Evolutionary conservation across 2,113 vertebrate species (phyloP), one percentile per base, ranked within the genome.

Genomic region (Lates calcarifer): DNA sequence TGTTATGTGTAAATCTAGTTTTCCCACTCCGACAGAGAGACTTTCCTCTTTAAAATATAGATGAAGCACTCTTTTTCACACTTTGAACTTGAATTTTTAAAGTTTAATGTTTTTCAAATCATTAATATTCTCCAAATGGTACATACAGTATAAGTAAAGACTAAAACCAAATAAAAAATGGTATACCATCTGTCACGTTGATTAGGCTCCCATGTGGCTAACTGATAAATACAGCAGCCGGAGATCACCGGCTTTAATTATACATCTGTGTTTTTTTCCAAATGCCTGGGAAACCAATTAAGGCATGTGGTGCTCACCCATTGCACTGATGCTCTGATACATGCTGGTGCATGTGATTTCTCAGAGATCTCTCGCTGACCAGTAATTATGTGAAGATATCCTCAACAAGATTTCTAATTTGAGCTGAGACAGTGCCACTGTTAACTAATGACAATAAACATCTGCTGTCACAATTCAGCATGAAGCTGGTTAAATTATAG

Each of bases 271-370:
- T 82, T 79, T 63, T 64, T 35, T 17, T 13, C 17, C 67, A 31
- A 75, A 49, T 75, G 82, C 63, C 63, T 80, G 20, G 43, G 69
- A 87, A 88, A 80, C 79, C 73, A 90, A 89, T 89, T 89, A 87
- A 76, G 18, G 62, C 74, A 9, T 73, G 77, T 5, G 4, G 31
- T 22, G 67, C 47, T 1, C 68, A 35, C 33, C 49, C 47, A 11
- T 62, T 56, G 43, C 53, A 47, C 28, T 53, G 49, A 61, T 41
- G 39, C 75, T 76, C 66, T 26, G 61, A 74, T 69, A 71, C 65
- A 53, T 69, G 62, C 56, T 11, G 26, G 12, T 57, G 26, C 56
- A 24, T 77, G 58, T 24, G 4, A 26, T 58, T 60, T 69, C 33
- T 81, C 67, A 35, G 60, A 79, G 51, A 51, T 72, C 45, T 68